Base-by-base conservation (phyloP, 2,888 invertebrate species). In the Nysson spinosus region DNA sequence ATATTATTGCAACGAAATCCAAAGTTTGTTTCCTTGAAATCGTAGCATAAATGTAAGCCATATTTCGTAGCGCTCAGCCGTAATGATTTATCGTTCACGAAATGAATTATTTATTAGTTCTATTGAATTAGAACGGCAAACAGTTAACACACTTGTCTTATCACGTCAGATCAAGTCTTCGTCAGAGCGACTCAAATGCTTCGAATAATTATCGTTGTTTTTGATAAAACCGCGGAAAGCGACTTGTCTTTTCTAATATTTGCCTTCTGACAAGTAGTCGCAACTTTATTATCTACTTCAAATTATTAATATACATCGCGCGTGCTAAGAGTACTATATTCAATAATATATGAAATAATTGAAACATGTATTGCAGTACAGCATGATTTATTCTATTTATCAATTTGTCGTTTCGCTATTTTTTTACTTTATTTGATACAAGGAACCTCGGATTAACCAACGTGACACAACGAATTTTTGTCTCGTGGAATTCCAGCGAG, bases 381-480 rank as follows among this genome's bases (percentile, higher is more conserved):
- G 28, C 37, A 47, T 32, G 42, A 58, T 52, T 32, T 14, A 52
- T 43, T 49, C 39, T 14, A 63, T n/a, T n/a, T n/a, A n/a, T n/a
- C 50, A 57, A 69, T 69, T 69, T 63, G 69, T 58, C 63, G 32
- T 46, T 17, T 12, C 24, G 26, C 35, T 20, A 1, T 17, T 17
- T 12, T 20, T 43, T 11, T 24, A 32, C 5, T 22, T 7, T 5
- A 30, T 20, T n/a, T 22, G 49, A 69, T 69, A 49, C n/a, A n/a
- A n/a, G 54, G 57, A 43, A 62, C 35, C 56, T 56, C 75, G 75
- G 77, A 83, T 83, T 83, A 82, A 82, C 56, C 69, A 69, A 71
- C 63, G 73, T 83, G 83, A 83, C 83, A 74, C 64, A 68, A 78
- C 78, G 73, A 67, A 79, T 79, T 79, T 77, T 72, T 35, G 12